Base-by-base conservation (phyloP, 2,888 invertebrate genomes). In the Amblyjoppa proteus region DNA sequence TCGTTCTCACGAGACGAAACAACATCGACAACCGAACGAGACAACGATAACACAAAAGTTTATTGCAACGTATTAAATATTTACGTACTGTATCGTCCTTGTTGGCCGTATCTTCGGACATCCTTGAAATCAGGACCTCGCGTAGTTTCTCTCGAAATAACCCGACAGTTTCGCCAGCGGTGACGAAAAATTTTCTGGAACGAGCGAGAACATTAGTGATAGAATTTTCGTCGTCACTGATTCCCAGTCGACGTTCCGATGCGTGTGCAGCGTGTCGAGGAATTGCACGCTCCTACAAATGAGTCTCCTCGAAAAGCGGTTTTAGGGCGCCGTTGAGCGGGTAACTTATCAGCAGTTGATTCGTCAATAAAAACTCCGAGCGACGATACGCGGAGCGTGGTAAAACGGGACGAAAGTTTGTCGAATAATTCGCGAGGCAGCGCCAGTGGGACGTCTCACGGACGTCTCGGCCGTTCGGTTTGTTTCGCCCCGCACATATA, bases 151-250 rank as follows among this genome's bases (percentile, higher is more conserved):
- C 31, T 16, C 6, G 16, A 34, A 64, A n/a, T 6, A n/a, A 31
- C 2, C 2, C 34, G 34, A 16, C 31, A 5, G 31, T 64, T 64
- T 31, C 64, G n/a, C 7, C 64, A 64, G n/a, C 31, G 64, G 1
- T 66, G 31, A 80, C 80, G 13, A 38, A 80, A 88, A 85, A 84
- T 83, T 76, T 89, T 91, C 87, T 90, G 87, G 89, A 91, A 91
- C 25, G 68, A 85, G 31, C 87, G 76, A 84, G 86, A 84, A 83
- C 81, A 80, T 87, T 4, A 64, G 64, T 34, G 64, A 64, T 16
- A 6, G 31, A 56, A 56, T 56, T 9, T 25, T 11, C 2, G 25
- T 9, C 20, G 20, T 58, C 25, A 28, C 11, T 28, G 53, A 58
- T 28, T 28, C 58, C 28, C 4, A 28, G 58, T 13, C 58, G 58